A percentile compares a stretch with the other conserved stretches of the same genome.
Evolutionary conservation across 2,888 invertebrate genomes (phyloP).

Genomic region (Tuberolachnus salignus): DNA sequence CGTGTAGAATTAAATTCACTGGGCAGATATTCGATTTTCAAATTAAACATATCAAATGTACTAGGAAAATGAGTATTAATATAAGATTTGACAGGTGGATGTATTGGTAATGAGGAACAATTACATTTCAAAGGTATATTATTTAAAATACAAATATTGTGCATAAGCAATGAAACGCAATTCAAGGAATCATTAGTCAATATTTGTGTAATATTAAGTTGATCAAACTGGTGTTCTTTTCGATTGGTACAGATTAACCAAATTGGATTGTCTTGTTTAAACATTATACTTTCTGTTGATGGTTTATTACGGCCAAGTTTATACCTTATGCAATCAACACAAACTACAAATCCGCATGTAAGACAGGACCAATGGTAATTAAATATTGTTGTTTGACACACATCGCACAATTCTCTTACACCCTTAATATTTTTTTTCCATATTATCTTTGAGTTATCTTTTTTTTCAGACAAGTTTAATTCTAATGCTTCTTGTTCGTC

Average conservation of each 20-base stretch:
- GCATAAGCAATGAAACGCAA: slow-evolving; percentile 68
- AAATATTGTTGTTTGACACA: slow-evolving; percentile 95
- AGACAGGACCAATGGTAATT: slow-evolving; percentile 98
- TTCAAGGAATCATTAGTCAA: slow-evolving; percentile 84
- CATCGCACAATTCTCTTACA: slow-evolving; percentile 96
- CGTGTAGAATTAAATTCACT: too few species aligned
- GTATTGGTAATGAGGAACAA: too few species aligned
- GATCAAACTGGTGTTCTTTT: slow-evolving; percentile 80
- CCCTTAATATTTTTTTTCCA: slow-evolving; percentile 97
- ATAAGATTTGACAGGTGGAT: too few species aligned
- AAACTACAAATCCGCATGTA: slow-evolving; percentile 95
- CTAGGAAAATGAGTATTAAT: too few species aligned
- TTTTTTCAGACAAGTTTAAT: neutral
- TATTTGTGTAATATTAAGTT: slow-evolving; percentile 91
- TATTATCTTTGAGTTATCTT: slow-evolving; percentile 70
- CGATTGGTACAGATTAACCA: slow-evolving; percentile 90
- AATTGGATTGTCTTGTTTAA: slow-evolving; percentile 71
- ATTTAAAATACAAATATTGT: neutral
- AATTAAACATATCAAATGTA: too few species aligned
- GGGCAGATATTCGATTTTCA: too few species aligned
- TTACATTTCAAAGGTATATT: slow-evolving; percentile 22
- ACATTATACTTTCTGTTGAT: slow-evolving; percentile 64
- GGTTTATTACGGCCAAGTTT: slow-evolving; percentile 68
- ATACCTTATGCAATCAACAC: slow-evolving; percentile 92
- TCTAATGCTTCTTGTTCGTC: slow-evolving; percentile 86